Base-by-base conservation (phyloP, 2,888 invertebrate species). In the Brachylomia viminalis region DNA sequence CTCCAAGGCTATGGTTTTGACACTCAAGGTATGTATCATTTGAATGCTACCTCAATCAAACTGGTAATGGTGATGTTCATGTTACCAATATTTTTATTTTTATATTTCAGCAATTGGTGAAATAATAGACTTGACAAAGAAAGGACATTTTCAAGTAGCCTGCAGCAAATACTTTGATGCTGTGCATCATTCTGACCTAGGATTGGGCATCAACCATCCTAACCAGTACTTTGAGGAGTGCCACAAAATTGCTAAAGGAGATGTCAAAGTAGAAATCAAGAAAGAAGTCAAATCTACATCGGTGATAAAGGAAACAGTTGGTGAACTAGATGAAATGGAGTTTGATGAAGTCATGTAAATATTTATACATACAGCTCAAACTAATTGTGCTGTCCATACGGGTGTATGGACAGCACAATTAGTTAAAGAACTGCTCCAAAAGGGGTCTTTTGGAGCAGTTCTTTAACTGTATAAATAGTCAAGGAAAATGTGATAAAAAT, bases 141-240 rank as follows among this genome's bases (percentile, higher is more conserved):
- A 97, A 80, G 98, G 98, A 0, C 98, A 99, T 92, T 99, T 97
- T 92, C 98, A 98, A 94, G 96, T 99, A 80, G 99, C 99, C 0
- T 99, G 99, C 94, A 98, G 98, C 61, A 98, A 98, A 91, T 99
- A 98, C 93, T 99, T 98, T 94, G 98, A 98, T 95, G 95, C 97
- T 70, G 97, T 97, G 0, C 98, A 98, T 85, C 97, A 97, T 86
- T 95, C 96, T 10, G 96, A 97, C n/a, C 90, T 97, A 23, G 97
- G 97, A 58, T 95, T 97, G 59, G 97, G 97, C 5, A 98, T 99
- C 58, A 97, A 98, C 92, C 99, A 99, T 95, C 99, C 99, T 0
- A 99, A 99, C 95, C 98, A 98, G 86, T 99, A 98, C 94, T 99
- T 98, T 93, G 97, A 98, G 88, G 98, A 98, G 90, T 98, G 98